Percentiles rank a stretch among this genome's conserved stretches.
phyloP scores from a whole-genome alignment of 2,888 invertebrate genomes.

The Euzophera pinguis region DNA sequence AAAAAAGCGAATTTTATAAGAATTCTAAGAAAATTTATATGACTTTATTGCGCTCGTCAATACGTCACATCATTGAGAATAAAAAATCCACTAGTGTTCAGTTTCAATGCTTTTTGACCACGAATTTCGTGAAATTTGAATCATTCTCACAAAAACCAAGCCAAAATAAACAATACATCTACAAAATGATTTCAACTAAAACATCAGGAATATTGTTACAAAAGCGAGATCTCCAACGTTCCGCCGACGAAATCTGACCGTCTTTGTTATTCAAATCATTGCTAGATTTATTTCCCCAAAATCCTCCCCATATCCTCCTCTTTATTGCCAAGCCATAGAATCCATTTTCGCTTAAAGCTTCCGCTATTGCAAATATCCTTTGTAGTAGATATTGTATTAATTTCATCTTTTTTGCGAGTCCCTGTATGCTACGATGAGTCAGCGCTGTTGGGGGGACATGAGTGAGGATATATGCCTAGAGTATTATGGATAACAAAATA shows the following conservation, averaged over 20 bases:
- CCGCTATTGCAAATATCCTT: conserved; percentile 9
- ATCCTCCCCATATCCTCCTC: conserved; percentile 4
- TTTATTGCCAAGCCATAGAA: conserved; percentile 3
- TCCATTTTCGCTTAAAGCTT: conserved; percentile 5
- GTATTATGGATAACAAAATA: background rate
- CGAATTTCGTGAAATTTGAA: too few relatives aligned
- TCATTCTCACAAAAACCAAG: background rate
- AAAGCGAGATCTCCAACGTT: background rate
- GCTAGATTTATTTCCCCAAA: conserved; percentile 9
- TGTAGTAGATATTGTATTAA: conserved; percentile 10
- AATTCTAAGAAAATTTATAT: too few relatives aligned
- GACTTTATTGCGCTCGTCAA: too few relatives aligned
- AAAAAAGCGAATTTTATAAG: too few relatives aligned
- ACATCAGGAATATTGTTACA: background rate
- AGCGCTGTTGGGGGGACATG: background rate
- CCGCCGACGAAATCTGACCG: conserved; percentile 4
- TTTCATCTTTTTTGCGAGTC: conserved; percentile 8
- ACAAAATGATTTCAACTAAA: conserved; percentile 2
- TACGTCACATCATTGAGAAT: too few relatives aligned
- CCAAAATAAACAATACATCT: background rate
- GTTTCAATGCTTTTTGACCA: too few relatives aligned
- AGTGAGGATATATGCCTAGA: background rate
- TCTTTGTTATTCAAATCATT: conserved; percentile 13
- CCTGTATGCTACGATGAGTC: conserved; percentile 10
- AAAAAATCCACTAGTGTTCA: too few relatives aligned